Evolutionary conservation across 2,113 vertebrate genomes (phyloP).

Genomic region (Pogonocichla stellata): DNA sequence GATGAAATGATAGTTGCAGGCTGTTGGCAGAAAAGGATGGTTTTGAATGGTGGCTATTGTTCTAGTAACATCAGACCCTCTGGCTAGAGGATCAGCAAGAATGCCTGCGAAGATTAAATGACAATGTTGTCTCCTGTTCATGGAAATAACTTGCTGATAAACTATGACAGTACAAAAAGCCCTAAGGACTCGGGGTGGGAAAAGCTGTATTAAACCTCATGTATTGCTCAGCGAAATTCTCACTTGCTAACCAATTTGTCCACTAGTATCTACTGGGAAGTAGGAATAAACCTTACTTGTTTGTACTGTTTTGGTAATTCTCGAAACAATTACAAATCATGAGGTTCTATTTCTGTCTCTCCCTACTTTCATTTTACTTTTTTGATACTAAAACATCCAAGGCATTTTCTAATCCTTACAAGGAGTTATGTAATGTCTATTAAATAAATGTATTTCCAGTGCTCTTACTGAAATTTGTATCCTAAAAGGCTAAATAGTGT

Average conservation of each 20-base stretch:
- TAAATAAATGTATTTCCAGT: not conserved
- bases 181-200: not conserved
- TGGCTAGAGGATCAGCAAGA: slow-evolving; percentile 58
- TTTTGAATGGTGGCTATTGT: slow-evolving; percentile 75
- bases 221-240: not conserved
- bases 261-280: not conserved
- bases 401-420: not conserved
- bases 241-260: not conserved
- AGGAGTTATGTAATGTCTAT: not conserved
- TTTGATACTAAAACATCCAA: not conserved
- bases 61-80: slow-evolving; percentile 23
- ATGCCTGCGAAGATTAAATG: slow-evolving; percentile 45
- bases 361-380: not conserved
- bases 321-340: not conserved
- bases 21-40: slow-evolving; percentile 39
- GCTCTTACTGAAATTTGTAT: not conserved
- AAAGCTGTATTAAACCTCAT: not conserved
- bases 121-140: slow-evolving; percentile 55
- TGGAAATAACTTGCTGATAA: slow-evolving; percentile 29
- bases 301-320: not conserved
- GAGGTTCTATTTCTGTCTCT: not conserved
- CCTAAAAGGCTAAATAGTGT: not conserved
- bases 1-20: slow-evolving; percentile 63
- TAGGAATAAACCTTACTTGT: not conserved
- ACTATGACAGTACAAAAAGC: slow-evolving; percentile 25